Percentiles rank a stretch among this genome's conserved stretches.
Evolutionary conservation across 2,113 vertebrate species (phyloP).

Genomic region (Meriones unguiculatus): DNA sequence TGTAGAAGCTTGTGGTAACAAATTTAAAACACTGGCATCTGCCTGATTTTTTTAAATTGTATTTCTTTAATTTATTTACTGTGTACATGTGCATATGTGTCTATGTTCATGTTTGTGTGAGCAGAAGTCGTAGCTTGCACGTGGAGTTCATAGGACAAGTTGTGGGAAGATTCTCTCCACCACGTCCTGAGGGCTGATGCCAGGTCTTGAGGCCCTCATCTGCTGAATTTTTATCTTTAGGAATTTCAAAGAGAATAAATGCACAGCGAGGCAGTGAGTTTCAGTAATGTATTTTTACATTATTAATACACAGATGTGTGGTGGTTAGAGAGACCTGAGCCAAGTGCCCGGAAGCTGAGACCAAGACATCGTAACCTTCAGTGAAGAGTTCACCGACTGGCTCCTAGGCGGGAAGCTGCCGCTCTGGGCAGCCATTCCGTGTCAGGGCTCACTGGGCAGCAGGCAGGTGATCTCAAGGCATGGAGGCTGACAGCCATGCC

Average conservation of each 20-base stretch:
- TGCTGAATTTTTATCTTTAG: conserved; percentile 35
- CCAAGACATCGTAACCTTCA: background rate
- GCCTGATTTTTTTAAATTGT: background rate
- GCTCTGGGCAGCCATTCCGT: background rate
- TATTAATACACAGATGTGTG: background rate
- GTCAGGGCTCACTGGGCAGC: background rate
- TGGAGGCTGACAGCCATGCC: background rate
- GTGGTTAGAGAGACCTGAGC: background rate
- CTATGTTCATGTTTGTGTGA: fast-evolving
- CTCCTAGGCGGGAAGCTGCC: background rate
- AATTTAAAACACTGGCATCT: conserved; percentile 20
- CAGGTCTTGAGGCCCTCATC: background rate
- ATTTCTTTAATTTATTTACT: background rate
- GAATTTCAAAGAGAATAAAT: conserved; percentile 61
- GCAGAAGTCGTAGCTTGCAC: too few species aligned
- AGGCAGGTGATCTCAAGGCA: background rate
- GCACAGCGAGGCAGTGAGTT: background rate
- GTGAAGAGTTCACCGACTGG: fast-evolving
- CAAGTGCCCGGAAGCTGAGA: background rate
- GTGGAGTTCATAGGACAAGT: background rate
- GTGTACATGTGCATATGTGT: fast-evolving
- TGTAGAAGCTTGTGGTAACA: background rate
- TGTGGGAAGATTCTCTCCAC: background rate
- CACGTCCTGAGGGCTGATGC: background rate
- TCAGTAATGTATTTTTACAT: background rate